phyloP scores from a whole-genome alignment of 2,797 vertebrate genomes.

The Cygnus olor region DNA sequence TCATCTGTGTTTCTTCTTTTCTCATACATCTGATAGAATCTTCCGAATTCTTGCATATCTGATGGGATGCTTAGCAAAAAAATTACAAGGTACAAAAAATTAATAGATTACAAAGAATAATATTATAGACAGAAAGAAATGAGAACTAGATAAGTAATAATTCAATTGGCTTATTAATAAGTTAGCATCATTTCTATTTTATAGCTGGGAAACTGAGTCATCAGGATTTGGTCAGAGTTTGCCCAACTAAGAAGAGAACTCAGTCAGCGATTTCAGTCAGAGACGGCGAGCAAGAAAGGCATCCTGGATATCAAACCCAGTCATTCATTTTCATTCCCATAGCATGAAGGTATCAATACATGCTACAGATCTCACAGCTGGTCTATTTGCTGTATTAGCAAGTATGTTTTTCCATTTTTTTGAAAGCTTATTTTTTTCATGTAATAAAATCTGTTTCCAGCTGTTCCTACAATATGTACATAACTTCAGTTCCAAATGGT shows the following conservation, averaged over 20 bases:
- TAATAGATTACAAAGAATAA: background rate
- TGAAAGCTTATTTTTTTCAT: background rate
- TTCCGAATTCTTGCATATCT: background rate
- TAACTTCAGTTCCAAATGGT: background rate
- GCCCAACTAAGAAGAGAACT: background rate
- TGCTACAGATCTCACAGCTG: background rate
- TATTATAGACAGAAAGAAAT: background rate
- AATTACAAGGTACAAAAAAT: background rate
- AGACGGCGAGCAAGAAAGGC: background rate
- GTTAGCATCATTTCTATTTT: background rate
- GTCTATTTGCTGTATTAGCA: background rate
- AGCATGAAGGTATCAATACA: background rate
- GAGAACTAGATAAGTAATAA: background rate
- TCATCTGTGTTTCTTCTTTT: fast-evolving
- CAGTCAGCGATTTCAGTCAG: background rate
- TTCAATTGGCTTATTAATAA: background rate
- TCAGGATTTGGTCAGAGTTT: background rate
- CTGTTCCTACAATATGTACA: too few relatives aligned
- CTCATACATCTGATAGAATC: background rate
- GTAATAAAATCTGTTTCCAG: background rate
- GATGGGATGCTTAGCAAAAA: background rate
- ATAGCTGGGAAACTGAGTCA: background rate
- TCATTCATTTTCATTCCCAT: background rate
- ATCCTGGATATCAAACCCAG: background rate
- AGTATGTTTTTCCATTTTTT: background rate